Conservation (phyloP, 2,797 vertebrate genomes). For the Sardinella longiceps region DNA sequence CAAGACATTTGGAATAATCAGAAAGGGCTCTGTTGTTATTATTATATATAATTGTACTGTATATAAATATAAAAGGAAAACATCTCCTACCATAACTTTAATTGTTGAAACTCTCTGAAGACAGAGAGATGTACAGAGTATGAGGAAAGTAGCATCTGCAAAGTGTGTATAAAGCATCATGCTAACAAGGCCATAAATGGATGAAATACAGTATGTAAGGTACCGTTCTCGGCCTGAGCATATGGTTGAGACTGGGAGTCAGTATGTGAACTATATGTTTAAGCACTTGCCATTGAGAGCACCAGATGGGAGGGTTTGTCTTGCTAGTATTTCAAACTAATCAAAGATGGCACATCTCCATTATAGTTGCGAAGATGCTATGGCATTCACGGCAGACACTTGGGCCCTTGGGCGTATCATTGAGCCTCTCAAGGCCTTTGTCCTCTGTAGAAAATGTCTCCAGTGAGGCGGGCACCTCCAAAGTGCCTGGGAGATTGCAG, state of each 20-base stretch:
- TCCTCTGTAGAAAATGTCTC: not conserved
- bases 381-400: not conserved
- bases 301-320: not conserved
- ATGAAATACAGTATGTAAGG: not conserved
- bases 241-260: not conserved
- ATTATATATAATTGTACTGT: no score
- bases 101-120: not conserved
- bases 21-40: not conserved
- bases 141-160: constrained; percentile 18
- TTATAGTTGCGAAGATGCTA: not conserved
- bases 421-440: not conserved
- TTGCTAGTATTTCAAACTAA: not conserved
- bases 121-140: constrained; percentile 6
- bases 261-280: not conserved
- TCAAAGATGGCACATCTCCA: not conserved
- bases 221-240: not conserved
- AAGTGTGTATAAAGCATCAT: constrained; percentile 6
- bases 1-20: not conserved
- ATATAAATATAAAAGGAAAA: no score
- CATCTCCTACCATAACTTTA: no score
- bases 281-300: not conserved
- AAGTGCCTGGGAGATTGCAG: not conserved
- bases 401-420: no score
- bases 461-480: not conserved
- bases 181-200: not conserved